phyloP scores from a whole-genome alignment of 2,888 invertebrate genomes.

The Stenchaetothrips biformis region DNA sequence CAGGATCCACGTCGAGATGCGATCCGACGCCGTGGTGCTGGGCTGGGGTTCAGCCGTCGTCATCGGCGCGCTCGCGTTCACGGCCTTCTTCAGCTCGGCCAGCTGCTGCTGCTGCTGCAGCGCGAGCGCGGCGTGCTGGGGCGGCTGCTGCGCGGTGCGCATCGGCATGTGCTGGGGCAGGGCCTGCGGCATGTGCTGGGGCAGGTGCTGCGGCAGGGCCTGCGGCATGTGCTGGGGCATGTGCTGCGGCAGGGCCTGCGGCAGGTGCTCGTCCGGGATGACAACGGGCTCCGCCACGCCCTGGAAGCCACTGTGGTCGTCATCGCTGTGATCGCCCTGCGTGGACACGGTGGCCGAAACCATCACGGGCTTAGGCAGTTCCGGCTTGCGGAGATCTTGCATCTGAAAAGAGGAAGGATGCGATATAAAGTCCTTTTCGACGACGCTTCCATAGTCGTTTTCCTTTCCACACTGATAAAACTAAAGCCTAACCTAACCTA shows the following conservation, averaged over 20 bases:
- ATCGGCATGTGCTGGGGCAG: constrained; percentile 22
- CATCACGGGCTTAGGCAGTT: not conserved
- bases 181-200: constrained; percentile 15
- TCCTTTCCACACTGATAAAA: too few relatives aligned
- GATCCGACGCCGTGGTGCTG: constrained; percentile 51
- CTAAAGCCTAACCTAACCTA: too few relatives aligned
- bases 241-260: constrained; percentile 30
- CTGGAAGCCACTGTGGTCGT: constrained; percentile 27
- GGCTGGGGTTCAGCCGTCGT: constrained; percentile 33
- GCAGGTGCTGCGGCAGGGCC: constrained; percentile 26
- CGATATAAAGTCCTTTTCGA: too few relatives aligned
- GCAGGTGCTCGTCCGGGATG: constrained; percentile 28
- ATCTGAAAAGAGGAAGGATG: not conserved
- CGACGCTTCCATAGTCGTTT: too few relatives aligned
- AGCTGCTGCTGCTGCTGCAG: not conserved
- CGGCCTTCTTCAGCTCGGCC: constrained; percentile 14
- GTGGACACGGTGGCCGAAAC: not conserved
- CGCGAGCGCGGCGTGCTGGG: constrained; percentile 52
- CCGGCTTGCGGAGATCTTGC: constrained; percentile 4
- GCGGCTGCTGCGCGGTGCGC: constrained; percentile 59
- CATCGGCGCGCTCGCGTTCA: constrained; percentile 18
- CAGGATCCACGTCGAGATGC: constrained; percentile 72
- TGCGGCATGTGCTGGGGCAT: constrained; percentile 30
- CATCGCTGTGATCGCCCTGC: constrained; percentile 1
- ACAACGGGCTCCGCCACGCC: constrained; percentile 19